A percentile compares a stretch with the other conserved stretches of the same genome.
Conservation (phyloP, 2,888 invertebrate genomes). For the Erynnis tages region DNA sequence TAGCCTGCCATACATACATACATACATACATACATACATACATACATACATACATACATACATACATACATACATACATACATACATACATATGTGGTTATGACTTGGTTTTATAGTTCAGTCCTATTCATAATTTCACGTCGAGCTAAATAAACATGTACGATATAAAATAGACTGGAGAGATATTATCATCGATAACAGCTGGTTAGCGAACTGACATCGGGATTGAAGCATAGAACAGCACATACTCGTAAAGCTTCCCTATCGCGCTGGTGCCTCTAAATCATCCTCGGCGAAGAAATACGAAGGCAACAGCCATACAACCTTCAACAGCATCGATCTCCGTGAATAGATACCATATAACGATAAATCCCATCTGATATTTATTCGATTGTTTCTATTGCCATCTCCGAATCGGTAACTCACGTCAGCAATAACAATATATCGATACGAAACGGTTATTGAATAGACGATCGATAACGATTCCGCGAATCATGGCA, state of each 20-base stretch:
- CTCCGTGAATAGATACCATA: slow-evolving; percentile 56
- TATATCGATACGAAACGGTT: slow-evolving; percentile 71
- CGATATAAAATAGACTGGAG: background rate
- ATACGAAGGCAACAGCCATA: slow-evolving; percentile 38
- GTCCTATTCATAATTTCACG: too few species aligned
- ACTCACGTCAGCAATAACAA: slow-evolving; percentile 74
- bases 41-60: too few species aligned
- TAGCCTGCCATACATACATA: too few species aligned
- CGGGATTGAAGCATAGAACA: background rate
- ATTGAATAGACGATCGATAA: slow-evolving; percentile 65
- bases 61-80: too few species aligned
- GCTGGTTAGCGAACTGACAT: background rate
- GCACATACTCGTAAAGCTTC: slow-evolving; percentile 7
- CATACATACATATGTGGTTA: too few species aligned
- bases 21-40: too few species aligned
- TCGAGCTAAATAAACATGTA: too few species aligned
- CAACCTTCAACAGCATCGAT: slow-evolving; percentile 57
- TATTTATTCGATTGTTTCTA: slow-evolving; percentile 73
- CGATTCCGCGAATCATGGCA: slow-evolving; percentile 50
- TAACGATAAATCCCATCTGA: slow-evolving; percentile 61
- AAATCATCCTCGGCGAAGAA: slow-evolving; percentile 17
- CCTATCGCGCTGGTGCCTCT: slow-evolving; percentile 4
- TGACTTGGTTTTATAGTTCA: too few species aligned
- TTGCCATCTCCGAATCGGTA: slow-evolving; percentile 69
- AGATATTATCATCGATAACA: background rate